Evolutionary conservation across 2,113 vertebrate genomes (phyloP).

Genomic region (Lepus timidus): DNA sequence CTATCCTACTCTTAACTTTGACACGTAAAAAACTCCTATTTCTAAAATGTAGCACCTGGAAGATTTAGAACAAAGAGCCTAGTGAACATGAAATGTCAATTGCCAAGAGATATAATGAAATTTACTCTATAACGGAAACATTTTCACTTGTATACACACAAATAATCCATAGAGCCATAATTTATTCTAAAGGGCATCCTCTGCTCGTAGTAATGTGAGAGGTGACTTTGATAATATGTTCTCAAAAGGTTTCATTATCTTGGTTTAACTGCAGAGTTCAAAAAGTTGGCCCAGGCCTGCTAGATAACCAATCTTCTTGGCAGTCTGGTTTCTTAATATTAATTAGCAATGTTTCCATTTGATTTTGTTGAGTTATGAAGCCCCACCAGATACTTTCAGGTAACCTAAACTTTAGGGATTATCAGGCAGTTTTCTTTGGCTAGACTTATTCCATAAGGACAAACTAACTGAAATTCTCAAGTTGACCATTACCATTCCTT

Average conservation of each 20-base stretch:
- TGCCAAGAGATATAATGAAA: not conserved
- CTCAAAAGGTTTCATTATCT: not conserved
- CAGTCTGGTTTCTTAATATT: constrained; percentile 5
- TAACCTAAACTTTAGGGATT: constrained; percentile 2
- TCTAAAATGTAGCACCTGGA: constrained; percentile 39
- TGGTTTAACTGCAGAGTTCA: not conserved
- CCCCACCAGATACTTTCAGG: constrained; percentile 7
- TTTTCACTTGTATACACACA: not conserved
- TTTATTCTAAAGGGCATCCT: not conserved
- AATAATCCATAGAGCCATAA: not conserved
- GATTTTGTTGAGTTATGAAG: not conserved
- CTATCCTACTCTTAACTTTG: constrained; percentile 19
- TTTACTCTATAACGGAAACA: not conserved
- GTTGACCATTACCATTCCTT: not conserved
- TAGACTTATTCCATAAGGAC: constrained; percentile 32
- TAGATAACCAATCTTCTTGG: constrained; percentile 32
- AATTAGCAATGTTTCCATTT: constrained; percentile 28
- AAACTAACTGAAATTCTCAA: not conserved
- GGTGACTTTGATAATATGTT: not conserved
- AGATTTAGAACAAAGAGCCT: constrained; percentile 19
- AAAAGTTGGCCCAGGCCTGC: not conserved
- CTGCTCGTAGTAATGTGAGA: constrained; percentile 45
- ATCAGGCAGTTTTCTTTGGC: not conserved
- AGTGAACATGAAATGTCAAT: constrained; percentile 1
- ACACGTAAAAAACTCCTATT: constrained; percentile 2